phyloP scores from a whole-genome alignment of 37 sponge, comb jelly and placozoan genomes.

The Tethya wilhelma region DNA sequence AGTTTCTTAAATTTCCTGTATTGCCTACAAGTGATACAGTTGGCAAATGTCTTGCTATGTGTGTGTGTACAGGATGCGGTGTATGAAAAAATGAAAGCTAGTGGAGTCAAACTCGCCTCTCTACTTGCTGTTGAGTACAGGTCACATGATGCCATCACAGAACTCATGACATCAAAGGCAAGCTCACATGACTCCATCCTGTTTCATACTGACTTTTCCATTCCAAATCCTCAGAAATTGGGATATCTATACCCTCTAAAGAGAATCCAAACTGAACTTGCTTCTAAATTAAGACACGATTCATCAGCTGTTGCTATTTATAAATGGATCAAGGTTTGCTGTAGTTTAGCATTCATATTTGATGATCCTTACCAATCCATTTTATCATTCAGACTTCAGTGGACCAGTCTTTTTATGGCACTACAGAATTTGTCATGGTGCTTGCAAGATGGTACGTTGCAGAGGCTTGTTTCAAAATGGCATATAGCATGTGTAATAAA shows the following conservation, averaged over 20 bases:
- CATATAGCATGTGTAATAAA: too few species aligned
- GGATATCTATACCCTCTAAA: conserved; percentile 77
- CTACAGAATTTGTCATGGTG: conserved; percentile 62
- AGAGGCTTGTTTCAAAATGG: too few species aligned
- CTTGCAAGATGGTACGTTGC: conserved; percentile 59
- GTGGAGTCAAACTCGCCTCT: conserved; percentile 19
- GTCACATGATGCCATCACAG: conserved; percentile 32
- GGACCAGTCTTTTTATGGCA: conserved; percentile 40
- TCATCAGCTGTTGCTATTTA: conserved; percentile 49
- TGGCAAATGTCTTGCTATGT: neutral
- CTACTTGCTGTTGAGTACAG: conserved; percentile 15
- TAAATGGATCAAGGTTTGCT: conserved; percentile 78
- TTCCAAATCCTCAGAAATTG: conserved; percentile 62
- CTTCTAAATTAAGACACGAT: conserved; percentile 27
- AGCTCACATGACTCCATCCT: too few species aligned
- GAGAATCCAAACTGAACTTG: conserved; percentile 55
- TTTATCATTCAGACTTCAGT: conserved; percentile 57
- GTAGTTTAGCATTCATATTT: too few species aligned
- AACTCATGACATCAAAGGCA: conserved; percentile 63
- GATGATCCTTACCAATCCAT: too few species aligned
- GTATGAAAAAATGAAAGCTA: conserved; percentile 3
- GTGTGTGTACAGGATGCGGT: conserved; percentile 16
- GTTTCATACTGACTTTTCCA: too few species aligned
- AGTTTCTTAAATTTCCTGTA: too few species aligned
- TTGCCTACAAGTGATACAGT: neutral